A percentile compares a stretch with the other conserved stretches of the same genome.
Conservation (phyloP, 2,888 invertebrate genomes). For the Watsonalla cultraria region DNA sequence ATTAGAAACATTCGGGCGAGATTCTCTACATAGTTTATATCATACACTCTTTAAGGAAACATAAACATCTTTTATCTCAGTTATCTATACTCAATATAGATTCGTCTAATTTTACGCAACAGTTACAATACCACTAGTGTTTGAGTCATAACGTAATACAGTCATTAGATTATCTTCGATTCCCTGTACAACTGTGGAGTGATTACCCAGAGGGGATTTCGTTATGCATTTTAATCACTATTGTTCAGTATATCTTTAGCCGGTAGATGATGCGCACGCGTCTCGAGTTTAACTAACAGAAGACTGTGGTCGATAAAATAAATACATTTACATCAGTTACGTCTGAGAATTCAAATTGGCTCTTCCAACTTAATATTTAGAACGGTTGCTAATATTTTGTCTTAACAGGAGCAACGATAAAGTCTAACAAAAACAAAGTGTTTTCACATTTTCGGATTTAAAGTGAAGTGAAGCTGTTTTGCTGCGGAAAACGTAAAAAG, state of each 20-base stretch:
- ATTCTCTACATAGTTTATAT: no score
- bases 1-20: no score
- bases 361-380: conserved; percentile 7
- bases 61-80: no score
- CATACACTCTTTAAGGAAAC: no score
- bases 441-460: neutral
- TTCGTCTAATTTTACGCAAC: neutral
- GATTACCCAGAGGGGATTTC: conserved; percentile 33
- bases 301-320: conserved; percentile 6
- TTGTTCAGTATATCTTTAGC: conserved; percentile 42
- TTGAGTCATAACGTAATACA: conserved; percentile 33
- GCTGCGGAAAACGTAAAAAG: conserved; percentile 5
- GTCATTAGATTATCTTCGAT: conserved; percentile 40
- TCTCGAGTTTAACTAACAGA: conserved; percentile 8
- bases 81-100: neutral
- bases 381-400: neutral
- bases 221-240: conserved; percentile 39
- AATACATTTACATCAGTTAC: neutral
- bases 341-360: conserved; percentile 13
- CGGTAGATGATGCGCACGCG: conserved; percentile 40
- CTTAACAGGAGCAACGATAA: conserved; percentile 37
- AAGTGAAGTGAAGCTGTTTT: neutral
- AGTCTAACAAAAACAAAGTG: conserved; percentile 28
- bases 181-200: conserved; percentile 38
- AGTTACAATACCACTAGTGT: conserved; percentile 4